Base-by-base conservation (phyloP, 2,113 vertebrate genomes). In the Plecturocebus donacophilus region DNA sequence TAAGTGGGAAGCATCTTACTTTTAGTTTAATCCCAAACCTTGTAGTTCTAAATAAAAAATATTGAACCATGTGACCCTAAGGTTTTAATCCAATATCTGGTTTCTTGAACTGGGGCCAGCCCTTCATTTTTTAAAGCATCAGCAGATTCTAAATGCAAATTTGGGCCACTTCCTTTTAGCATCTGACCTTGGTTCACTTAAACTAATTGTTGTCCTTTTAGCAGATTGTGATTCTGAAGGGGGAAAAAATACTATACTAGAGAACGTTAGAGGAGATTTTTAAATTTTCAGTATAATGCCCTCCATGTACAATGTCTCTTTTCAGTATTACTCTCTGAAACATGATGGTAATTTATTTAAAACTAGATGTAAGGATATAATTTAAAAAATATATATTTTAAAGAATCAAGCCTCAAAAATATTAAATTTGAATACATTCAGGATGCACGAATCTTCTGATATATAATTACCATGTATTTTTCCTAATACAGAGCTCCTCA, bases 11-110 rank as follows among this genome's bases (percentile, higher is more conserved):
- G 87, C 96, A 45, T 97, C 95, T 20, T 92, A 54, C 73, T 3
- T 92, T 96, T 76, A 95, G 96, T 90, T 49, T 96, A 97, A 95
- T 97, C 93, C 94, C n/a, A 82, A 54, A 45, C 35, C 84, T 4
- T 79, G 2, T 91, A 83, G 27, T 93, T 98, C 66, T 97, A 97
- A 98, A 96, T 95, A 76, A 98, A 88, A 96, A 98, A 30, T 30
- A 64, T 32, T 96, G 84, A 80, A 97, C 64, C 54, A 8, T 93
- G 54, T 71, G 85, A 82, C 93, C 82, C 56, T n/a, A 73, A 64
- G 56, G 66, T 96, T 98, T 97, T 97, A 97, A 97, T 97, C 94
- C 96, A 68, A 94, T 98, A 90, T 86, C 86, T 70, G 16, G 1
- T 97, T 96, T 89, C 92, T 95, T 98, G 6, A 94, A 94, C 90